Base-by-base conservation (phyloP, 2,797 vertebrate species). In the Centropyge bicolor region DNA sequence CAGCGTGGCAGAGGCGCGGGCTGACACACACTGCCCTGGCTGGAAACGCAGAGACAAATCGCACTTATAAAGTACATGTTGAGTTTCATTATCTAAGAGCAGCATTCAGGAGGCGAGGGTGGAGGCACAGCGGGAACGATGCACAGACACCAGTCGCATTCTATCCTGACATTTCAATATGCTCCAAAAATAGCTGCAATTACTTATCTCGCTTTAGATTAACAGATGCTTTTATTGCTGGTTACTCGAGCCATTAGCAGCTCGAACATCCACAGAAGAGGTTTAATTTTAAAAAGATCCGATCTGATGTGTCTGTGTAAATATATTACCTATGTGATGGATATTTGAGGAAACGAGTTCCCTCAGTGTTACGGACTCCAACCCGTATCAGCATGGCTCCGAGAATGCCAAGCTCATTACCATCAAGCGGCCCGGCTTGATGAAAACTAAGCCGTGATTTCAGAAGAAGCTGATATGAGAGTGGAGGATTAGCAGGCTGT, bases 321-420 rank as follows among this genome's bases (percentile, higher is more conserved):
- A 84, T 61, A 22, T 31, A 43, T 62, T 17, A 74, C 63, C 71
- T 66, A 38, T 24, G 63, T 43, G 35, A 62, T 41, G 52, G 48
- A 57, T 73, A 41, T 10, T 81, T 69, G 6, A 49, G 60, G 41
- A 72, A 61, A 74, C 31, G 1, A 65, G 40, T 61, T 62, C 48
- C 48, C 3, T 61, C n/a, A 12, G 49, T 74, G 49, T 75, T 74
- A 27, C 64, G 59, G 70, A 67, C 59, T 65, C 17, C 61, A 78
- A 67, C 59, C 55, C 0, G 3, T 49, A 60, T 78, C 83, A 66
- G 67, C 63, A 27, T 40, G 49, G 86, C 65, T 86, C 63, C 68
- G 86, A 71, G 88, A 93, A 92, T 87, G 87, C 65, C 90, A 90
- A 84, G 82, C 88, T 93, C 87, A 93, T 94, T 91, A 94, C 73